Evolutionary conservation across 2,888 invertebrate genomes (phyloP), one percentile per base, ranked within the genome.

Genomic region (Tanytarsus gracilentus): DNA sequence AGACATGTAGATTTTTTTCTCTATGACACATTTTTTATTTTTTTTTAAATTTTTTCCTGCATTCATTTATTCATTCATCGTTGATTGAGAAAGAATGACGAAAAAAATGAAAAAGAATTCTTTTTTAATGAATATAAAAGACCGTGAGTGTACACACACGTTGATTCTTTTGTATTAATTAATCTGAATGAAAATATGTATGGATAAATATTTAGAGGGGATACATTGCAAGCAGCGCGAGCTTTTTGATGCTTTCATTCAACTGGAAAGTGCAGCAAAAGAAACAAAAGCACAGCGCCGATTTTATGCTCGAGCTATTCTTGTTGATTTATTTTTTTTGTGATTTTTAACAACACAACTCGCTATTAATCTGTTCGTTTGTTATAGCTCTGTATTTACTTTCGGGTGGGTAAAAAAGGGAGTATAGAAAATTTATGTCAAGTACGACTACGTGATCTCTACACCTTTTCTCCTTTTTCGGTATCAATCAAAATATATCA

Each of bases 401-500:
- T 30, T 30, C 30, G 9, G 6, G 30, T 30, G 30, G 30, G 9
- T 30, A 30, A 30, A 30, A 36, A 36, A 6, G 14, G 14, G 36
- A 36, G 14, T 40, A 40, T n/a, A n/a, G n/a, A n/a, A 40, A 16
- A 11, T 16, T 16, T 2, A 49, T 8, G 49, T 16, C 25, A 49
- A 18, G 14, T 26, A 26, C 14, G 14, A 7, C 6, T 11, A 58
- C 58, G 58, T 58, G 58, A 58, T 44, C 29, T 48, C 30, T 11
- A 11, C 58, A 58, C 58, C 39, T 48, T 48, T 44, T 25, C 26
- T 49, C n/a, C 26, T 40, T 40, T 16, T 9, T 44, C 2, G n/a
- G 39, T 48, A 58, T 58, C 44, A 58, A 58, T 58, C 58, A 55
- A 55, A 55, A 18, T 52, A 27, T 52, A 55, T 55, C 55, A 40